A percentile compares a stretch with the other conserved stretches of the same genome.
Conservation (phyloP, 2,797 vertebrate genomes). For the Cirrhinus molitorella region DNA sequence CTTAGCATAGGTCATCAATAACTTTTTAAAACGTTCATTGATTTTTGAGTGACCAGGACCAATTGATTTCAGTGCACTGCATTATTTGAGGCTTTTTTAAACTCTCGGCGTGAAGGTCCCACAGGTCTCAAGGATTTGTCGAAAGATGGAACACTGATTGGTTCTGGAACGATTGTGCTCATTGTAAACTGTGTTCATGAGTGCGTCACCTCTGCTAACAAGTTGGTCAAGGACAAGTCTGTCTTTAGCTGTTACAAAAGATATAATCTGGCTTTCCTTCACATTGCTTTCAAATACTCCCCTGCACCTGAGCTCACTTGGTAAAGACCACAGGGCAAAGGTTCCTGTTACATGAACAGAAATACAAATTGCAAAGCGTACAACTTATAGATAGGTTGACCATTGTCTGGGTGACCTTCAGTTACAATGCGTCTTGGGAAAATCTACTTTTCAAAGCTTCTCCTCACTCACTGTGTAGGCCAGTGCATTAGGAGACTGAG, state of each 20-base stretch:
- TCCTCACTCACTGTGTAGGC: conserved; percentile 44
- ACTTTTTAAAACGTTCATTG: conserved; percentile 56
- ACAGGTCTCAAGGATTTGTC: conserved; percentile 33
- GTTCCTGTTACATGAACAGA: background rate
- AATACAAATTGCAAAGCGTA: conserved; percentile 3
- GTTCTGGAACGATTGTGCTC: background rate
- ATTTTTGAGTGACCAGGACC: conserved; percentile 57
- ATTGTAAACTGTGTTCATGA: conserved; percentile 3
- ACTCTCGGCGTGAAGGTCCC: conserved; percentile 18
- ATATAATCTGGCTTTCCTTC: background rate
- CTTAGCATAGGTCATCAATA: conserved; percentile 54
- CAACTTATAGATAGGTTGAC: conserved; percentile 9
- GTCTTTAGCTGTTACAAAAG: conserved; percentile 13
- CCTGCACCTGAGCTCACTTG: conserved; percentile 14
- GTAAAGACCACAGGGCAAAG: conserved; percentile 30
- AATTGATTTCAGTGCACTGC: conserved; percentile 47
- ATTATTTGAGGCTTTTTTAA: conserved; percentile 53
- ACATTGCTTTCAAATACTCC: background rate
- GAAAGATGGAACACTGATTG: conserved; percentile 38
- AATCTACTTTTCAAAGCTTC: conserved; percentile 49
- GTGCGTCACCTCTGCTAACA: conserved; percentile 1
- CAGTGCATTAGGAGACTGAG: conserved; percentile 40
- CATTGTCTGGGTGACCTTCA: conserved; percentile 49
- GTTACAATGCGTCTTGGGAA: conserved; percentile 40
- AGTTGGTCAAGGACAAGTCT: conserved; percentile 43